phyloP scores from a whole-genome alignment of 2,113 vertebrate genomes.

The Leptosomus discolor region DNA sequence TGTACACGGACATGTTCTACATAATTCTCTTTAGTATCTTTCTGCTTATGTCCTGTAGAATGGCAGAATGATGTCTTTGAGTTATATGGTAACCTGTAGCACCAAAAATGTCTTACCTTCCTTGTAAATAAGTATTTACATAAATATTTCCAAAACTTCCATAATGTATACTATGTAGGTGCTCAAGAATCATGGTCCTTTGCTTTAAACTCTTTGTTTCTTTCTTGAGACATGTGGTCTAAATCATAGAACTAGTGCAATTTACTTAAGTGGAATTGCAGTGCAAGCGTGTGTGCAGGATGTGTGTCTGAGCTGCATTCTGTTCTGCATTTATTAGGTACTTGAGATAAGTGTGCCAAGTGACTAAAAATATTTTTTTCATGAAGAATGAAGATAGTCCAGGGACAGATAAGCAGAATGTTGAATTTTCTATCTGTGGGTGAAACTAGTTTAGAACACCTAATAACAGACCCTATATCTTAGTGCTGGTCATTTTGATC shows the following conservation, averaged over 20 bases:
- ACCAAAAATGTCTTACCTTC: background rate
- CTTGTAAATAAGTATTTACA: background rate
- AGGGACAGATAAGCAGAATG: background rate
- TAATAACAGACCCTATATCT: background rate
- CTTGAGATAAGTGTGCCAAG: background rate
- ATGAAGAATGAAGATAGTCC: background rate
- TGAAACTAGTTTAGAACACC: background rate
- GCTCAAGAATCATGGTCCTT: background rate
- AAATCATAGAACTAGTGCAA: background rate
- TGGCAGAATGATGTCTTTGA: background rate
- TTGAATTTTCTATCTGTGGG: background rate
- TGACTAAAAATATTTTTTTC: background rate
- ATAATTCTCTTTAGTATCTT: background rate
- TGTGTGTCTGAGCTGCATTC: background rate
- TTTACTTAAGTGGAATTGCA: background rate
- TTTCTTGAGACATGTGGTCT: background rate
- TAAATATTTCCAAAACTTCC: background rate
- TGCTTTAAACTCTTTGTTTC: background rate
- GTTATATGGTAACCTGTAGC: background rate
- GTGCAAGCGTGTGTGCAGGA: background rate
- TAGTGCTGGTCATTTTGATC: background rate
- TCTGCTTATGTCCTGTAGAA: background rate
- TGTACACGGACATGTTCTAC: background rate
- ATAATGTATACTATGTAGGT: background rate
- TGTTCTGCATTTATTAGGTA: background rate